Evolutionary conservation across 2,888 invertebrate species (phyloP), one percentile per base, ranked within the genome.

Genomic region (Xestia xanthographa): DNA sequence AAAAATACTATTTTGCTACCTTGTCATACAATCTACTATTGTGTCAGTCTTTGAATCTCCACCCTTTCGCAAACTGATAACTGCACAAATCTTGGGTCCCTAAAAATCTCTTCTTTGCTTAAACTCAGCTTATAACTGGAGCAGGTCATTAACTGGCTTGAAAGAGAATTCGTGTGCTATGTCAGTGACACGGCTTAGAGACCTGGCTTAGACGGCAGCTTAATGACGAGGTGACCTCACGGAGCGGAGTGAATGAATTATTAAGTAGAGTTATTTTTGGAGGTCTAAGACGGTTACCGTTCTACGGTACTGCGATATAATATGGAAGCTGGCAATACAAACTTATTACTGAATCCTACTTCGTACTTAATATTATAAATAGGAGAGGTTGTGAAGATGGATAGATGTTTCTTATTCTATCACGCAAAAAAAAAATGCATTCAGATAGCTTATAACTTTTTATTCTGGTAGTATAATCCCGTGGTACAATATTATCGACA

Each of bases 61-160:
- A 43, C 11, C 12, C 26, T 29, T 45, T 63, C 8, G 17, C 43
- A 22, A 22, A 38, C 22, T 34, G 26, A 17, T 29, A 20, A 8
- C 17, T 58, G 14, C 17, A 50, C 20, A n/a, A 43, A 50, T 34
- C 48, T 67, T 14, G 14, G 34, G 50, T 50, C 26, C 72, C 14
- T 22, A 70, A 45, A 58, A 58, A 11, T 14, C 14, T 26, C 9
- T 38, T 14, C 22, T 67, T 62, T 48, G 56, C n/a, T 29, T 53
- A n/a, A 60, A 50, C 22, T n/a, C 50, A 76, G 53, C 38, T 34
- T 34, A 34, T 14, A 82, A 60, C 67, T 82, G 17, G 82, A 68
- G 58, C 80, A 75, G 50, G 67, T 68, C 82, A 65, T 82, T 68
- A 60, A 58, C 80, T 65, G 34, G n/a, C 58, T 22, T 75, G 67